phyloP scores from a whole-genome alignment of 2,888 invertebrate genomes.

The Creontiades dilutus region DNA sequence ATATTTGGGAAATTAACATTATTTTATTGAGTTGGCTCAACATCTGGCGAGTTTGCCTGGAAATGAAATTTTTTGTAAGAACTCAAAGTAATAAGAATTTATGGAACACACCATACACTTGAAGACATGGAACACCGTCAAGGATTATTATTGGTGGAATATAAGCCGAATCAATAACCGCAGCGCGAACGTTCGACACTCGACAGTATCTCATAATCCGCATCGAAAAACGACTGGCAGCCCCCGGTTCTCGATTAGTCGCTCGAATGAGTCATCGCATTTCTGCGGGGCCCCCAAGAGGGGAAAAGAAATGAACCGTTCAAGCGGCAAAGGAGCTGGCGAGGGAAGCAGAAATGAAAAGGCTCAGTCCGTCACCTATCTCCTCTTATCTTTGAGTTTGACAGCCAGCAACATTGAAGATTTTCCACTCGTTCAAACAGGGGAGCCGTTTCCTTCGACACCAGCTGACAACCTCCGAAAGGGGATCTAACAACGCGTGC shows the following conservation, averaged over 20 bases:
- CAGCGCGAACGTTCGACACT: too few species aligned
- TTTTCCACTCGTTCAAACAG: constrained; percentile 42
- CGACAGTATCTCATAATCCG: neutral
- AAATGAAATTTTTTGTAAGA: too few species aligned
- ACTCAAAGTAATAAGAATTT: too few species aligned
- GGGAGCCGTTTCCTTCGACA: constrained; percentile 5
- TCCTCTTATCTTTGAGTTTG: constrained; percentile 53
- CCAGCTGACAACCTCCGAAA: constrained; percentile 1
- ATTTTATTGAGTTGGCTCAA: too few species aligned
- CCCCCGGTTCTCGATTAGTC: neutral
- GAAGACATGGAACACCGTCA: too few species aligned
- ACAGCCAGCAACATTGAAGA: constrained; percentile 56
- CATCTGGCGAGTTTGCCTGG: too few species aligned
- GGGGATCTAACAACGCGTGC: neutral
- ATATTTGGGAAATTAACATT: too few species aligned
- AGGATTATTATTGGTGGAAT: too few species aligned
- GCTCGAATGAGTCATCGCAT: constrained; percentile 25
- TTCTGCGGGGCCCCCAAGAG: neutral
- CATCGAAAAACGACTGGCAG: neutral
- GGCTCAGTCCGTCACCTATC: constrained; percentile 10
- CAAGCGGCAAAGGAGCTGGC: neutral
- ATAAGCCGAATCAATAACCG: too few species aligned
- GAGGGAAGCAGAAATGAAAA: constrained; percentile 7
- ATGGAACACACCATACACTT: too few species aligned
- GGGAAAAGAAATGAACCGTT: constrained; percentile 19